Conservation (phyloP, 64 coral and sea anemone species). For the Actinia tenebrosa region DNA sequence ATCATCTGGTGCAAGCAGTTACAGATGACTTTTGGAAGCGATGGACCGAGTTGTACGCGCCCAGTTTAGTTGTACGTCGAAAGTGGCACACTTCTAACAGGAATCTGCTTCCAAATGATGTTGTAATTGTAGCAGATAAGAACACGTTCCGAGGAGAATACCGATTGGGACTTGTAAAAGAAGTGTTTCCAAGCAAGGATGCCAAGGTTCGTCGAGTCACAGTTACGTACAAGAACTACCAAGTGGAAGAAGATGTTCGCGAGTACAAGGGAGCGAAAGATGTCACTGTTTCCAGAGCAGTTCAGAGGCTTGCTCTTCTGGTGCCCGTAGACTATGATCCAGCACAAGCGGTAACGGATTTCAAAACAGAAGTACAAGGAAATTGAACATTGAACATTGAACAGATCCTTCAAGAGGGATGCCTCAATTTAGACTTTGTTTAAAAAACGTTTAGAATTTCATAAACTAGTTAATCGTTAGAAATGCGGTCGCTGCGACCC, state of each 20-base stretch:
- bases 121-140: constrained; percentile 68
- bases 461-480: neutral
- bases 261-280: constrained; percentile 60
- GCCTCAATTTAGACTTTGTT: neutral
- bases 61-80: constrained; percentile 40
- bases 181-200: constrained; percentile 63
- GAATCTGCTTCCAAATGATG: constrained; percentile 56
- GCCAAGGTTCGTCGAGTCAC: neutral
- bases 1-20: constrained; percentile 57
- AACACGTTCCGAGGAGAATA: constrained; percentile 66
- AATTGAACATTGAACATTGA: neutral
- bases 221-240: constrained; percentile 56
- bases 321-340: constrained; percentile 25
- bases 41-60: constrained; percentile 67
- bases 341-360: neutral
- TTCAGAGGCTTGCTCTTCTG: constrained; percentile 46
- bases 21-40: constrained; percentile 51
- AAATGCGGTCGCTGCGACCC: neutral
- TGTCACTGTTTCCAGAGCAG: constrained; percentile 50
- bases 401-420: neutral
- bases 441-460: neutral
- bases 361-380: neutral
- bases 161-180: constrained; percentile 50
- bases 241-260: constrained; percentile 35
- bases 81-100: constrained; percentile 42